Evolutionary conservation across 2,797 vertebrate species (phyloP).

Genomic region (Pelochelys cantorii): DNA sequence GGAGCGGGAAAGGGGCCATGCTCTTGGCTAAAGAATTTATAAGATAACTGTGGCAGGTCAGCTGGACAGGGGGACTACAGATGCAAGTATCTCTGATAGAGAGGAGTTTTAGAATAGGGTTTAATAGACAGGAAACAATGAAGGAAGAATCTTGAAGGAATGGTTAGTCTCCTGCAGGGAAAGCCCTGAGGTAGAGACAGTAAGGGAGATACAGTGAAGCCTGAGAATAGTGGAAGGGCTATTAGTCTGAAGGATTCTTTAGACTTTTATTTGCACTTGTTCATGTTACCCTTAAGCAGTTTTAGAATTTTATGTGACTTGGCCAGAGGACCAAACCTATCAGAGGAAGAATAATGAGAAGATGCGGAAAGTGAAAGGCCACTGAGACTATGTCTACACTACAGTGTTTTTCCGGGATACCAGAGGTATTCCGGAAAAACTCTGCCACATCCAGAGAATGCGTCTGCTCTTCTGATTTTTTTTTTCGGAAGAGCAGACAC

Average conservation of each 20-base stretch:
- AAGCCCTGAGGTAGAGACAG: background rate
- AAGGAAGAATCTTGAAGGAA: background rate
- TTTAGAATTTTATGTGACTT: background rate
- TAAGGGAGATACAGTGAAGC: background rate
- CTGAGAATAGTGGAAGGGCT: background rate
- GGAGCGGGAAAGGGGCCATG: background rate
- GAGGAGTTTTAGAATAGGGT: background rate
- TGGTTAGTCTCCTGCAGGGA: background rate
- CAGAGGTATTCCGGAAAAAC: no score
- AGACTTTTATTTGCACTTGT: background rate
- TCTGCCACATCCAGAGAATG: no score
- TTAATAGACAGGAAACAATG: background rate
- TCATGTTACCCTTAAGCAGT: background rate
- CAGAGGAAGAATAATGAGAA: background rate
- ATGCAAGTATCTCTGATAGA: no score
- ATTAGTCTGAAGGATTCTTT: background rate
- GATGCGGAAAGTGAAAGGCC: background rate
- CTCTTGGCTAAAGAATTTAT: background rate
- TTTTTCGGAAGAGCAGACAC: no score
- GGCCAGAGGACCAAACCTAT: background rate
- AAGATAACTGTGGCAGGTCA: background rate
- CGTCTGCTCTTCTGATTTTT: no score
- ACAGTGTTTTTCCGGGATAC: no score
- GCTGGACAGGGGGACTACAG: background rate
- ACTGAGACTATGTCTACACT: background rate